Conservation (phyloP, 2,113 vertebrate genomes). For the Eclectus roratus region DNA sequence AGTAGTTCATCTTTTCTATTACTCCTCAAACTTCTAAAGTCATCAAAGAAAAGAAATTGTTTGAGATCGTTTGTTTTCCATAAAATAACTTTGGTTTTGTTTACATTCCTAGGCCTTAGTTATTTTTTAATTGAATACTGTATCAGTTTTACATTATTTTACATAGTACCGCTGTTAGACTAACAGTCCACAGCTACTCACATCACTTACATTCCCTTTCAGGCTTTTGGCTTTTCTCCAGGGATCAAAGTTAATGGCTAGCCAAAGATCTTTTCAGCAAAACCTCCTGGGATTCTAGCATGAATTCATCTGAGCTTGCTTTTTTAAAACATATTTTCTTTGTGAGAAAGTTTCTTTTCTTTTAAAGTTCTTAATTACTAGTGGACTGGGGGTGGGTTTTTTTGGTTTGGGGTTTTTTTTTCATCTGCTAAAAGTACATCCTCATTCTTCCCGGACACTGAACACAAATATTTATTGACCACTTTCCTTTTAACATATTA, state of each 20-base stretch:
- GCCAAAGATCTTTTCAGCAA: not conserved
- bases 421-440: too few species aligned
- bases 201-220: not conserved
- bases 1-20: not conserved
- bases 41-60: not conserved
- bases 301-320: not conserved
- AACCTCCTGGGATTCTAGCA: not conserved
- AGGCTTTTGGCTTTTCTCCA: not conserved
- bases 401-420: too few species aligned
- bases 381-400: too few species aligned
- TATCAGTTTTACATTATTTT: slow-evolving; percentile 20
- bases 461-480: too few species aligned
- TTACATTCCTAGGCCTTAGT: not conserved
- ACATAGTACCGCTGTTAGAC: not conserved
- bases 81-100: not conserved
- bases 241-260: not conserved
- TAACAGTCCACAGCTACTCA: not conserved
- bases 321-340: too few species aligned
- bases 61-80: not conserved
- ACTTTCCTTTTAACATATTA: too few species aligned
- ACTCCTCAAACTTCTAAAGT: not conserved
- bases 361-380: too few species aligned
- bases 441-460: too few species aligned
- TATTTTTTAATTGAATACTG: slow-evolving; percentile 2
- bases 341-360: too few species aligned